phyloP scores from a whole-genome alignment of 2,797 vertebrate species.

The Masticophis lateralis region DNA sequence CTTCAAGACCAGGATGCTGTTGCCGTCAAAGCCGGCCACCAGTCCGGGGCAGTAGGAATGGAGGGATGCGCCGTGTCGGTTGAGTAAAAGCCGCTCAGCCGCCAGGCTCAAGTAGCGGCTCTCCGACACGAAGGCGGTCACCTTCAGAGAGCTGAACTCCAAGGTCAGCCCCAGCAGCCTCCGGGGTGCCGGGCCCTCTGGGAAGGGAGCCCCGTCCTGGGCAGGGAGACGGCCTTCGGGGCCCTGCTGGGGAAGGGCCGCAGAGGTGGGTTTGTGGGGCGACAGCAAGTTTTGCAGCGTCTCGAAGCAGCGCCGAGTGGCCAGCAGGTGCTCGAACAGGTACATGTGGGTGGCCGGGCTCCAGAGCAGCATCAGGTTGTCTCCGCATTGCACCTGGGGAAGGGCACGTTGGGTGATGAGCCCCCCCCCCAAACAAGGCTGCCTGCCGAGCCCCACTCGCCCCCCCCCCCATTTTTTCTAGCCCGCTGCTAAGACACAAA shows the following conservation, averaged over 20 bases:
- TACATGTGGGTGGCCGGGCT: conserved; percentile 92
- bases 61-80: conserved; percentile 71
- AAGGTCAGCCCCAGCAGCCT: conserved; percentile 74
- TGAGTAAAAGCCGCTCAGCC: conserved; percentile 76
- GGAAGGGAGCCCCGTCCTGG: neutral
- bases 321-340: conserved; percentile 86
- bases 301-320: conserved; percentile 77
- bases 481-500: neutral
- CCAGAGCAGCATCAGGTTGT: conserved; percentile 84
- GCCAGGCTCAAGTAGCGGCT: conserved; percentile 83
- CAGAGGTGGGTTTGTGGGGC: neutral
- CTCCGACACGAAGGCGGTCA: conserved; percentile 83
- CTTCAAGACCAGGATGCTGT: conserved; percentile 88
- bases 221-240: neutral
- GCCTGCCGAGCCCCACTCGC: neutral
- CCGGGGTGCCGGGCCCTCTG: conserved; percentile 43
- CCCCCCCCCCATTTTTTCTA: neutral
- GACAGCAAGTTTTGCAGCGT: conserved; percentile 65
- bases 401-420: fast-evolving
- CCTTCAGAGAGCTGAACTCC: conserved; percentile 77
- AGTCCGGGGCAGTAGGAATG: conserved; percentile 79
- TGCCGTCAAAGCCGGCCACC: conserved; percentile 87
- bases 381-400: conserved; percentile 75
- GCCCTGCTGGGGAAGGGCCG: conserved; percentile 12
- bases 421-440: neutral